These are phyloP conservation scores for Tetramorium alpestre DNA, from an alignment of 1,140 invertebrate species.

Conservation along the genomic window DNA sequence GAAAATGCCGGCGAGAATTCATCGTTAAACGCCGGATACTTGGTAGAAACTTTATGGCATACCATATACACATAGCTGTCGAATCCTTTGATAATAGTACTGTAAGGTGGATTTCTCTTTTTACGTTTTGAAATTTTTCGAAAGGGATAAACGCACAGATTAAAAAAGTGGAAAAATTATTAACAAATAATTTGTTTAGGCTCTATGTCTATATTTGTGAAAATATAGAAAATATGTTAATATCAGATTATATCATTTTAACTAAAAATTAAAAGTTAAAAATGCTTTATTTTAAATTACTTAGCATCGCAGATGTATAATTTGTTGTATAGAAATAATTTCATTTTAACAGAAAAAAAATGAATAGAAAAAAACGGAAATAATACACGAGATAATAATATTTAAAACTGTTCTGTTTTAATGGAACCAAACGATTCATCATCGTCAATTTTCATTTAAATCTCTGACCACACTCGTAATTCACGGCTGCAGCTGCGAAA, in stretches of 20 bases:
- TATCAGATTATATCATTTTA: background rate
- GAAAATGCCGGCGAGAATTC: slow-evolving; percentile 26
- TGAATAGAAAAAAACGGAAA: background rate
- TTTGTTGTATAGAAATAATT: background rate
- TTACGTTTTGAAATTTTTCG: background rate
- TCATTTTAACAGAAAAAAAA: background rate
- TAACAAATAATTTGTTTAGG: background rate
- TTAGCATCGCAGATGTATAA: background rate
- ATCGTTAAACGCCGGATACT: slow-evolving; percentile 29
- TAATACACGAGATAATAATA: background rate
- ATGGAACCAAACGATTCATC: slow-evolving; percentile 16
- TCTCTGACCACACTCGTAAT: slow-evolving; percentile 45
- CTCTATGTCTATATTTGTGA: background rate
- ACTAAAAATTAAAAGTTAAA: background rate
- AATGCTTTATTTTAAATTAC: background rate
- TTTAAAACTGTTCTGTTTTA: slow-evolving; percentile 5
- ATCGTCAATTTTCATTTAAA: slow-evolving; percentile 54
- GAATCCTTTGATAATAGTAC: background rate
- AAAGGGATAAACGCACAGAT: background rate
- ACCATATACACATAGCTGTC: background rate
- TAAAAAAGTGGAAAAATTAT: background rate
- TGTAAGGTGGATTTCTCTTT: background rate
- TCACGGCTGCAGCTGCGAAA: slow-evolving; percentile 31
- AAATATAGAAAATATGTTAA: background rate
- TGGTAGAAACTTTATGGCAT: slow-evolving; percentile 28